Evolutionary conservation across 2,888 invertebrate species (phyloP).

Genomic region (Bugula neritina): DNA sequence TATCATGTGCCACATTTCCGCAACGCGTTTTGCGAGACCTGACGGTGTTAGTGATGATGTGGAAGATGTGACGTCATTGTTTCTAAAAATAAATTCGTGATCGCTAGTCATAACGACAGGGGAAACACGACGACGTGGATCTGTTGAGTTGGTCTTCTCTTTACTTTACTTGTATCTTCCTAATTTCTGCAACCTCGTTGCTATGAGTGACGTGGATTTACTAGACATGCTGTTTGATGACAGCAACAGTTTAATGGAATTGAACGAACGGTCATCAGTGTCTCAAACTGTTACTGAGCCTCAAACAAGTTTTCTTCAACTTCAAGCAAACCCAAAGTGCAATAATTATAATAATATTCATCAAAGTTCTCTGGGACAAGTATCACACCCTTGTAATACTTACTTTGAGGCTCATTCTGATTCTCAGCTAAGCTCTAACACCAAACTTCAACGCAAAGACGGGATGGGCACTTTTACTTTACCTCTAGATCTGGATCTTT

Average conservation of each 20-base stretch:
- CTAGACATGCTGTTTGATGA: constrained; percentile 44
- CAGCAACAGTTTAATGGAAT: constrained; percentile 36
- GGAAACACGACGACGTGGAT: background rate
- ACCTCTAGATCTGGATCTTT: background rate
- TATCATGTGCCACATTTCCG: too few relatives aligned
- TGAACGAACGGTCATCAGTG: background rate
- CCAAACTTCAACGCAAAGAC: too few relatives aligned
- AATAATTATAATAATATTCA: too few relatives aligned
- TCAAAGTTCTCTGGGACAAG: too few relatives aligned
- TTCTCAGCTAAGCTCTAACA: background rate
- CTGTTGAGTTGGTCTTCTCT: background rate
- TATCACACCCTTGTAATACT: too few relatives aligned
- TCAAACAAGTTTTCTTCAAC: background rate
- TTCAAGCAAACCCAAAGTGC: background rate
- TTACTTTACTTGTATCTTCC: too few relatives aligned
- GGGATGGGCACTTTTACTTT: too few relatives aligned
- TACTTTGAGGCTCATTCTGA: background rate
- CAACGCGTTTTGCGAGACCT: background rate
- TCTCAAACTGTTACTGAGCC: background rate
- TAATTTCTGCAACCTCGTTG: background rate
- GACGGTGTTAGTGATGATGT: background rate
- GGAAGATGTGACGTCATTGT: constrained; percentile 23
- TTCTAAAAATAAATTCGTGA: background rate
- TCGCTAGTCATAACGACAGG: background rate
- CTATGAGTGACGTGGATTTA: constrained; percentile 32